phyloP scores from a whole-genome alignment of 37 sponge, comb jelly and placozoan species.

The Chondrosia reniformis region DNA sequence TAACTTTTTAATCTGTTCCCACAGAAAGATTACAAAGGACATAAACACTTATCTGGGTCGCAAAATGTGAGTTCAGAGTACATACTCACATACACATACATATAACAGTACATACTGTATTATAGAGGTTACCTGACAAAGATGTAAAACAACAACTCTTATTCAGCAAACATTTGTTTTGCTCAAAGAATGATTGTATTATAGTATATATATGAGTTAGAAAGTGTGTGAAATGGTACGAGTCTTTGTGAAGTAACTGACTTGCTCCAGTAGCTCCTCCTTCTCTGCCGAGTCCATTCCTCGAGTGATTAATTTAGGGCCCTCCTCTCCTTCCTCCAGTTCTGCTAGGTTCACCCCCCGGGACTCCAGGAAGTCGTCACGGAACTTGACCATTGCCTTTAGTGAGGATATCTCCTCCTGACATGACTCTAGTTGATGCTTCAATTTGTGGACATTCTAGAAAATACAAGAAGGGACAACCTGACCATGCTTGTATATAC shows the following conservation, averaged over 20 bases:
- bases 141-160: too few species aligned
- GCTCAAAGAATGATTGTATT: too few species aligned
- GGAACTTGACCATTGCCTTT: slow-evolving; percentile 31
- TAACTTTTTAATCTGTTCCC: slow-evolving; percentile 38
- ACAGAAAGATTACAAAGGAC: too few species aligned
- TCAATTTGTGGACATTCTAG: slow-evolving; percentile 1
- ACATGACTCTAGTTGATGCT: not conserved
- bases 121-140: too few species aligned
- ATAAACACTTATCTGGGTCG: too few species aligned
- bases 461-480: not conserved
- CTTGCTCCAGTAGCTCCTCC: slow-evolving; percentile 37
- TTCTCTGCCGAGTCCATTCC: slow-evolving; percentile 47
- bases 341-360: slow-evolving; percentile 39
- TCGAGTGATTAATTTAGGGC: not conserved
- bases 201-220: not conserved
- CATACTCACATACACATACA: not conserved
- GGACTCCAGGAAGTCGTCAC: slow-evolving; percentile 56
- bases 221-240: not conserved
- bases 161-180: too few species aligned
- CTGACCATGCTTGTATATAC: not conserved
- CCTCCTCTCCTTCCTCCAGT: slow-evolving; percentile 28
- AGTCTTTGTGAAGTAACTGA: not conserved
- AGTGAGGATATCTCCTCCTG: slow-evolving; percentile 24
- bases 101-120: not conserved
- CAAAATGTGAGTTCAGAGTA: too few species aligned